Evolutionary conservation across 1,140 invertebrate species (phyloP).

Genomic region (Drosophila santomea): DNA sequence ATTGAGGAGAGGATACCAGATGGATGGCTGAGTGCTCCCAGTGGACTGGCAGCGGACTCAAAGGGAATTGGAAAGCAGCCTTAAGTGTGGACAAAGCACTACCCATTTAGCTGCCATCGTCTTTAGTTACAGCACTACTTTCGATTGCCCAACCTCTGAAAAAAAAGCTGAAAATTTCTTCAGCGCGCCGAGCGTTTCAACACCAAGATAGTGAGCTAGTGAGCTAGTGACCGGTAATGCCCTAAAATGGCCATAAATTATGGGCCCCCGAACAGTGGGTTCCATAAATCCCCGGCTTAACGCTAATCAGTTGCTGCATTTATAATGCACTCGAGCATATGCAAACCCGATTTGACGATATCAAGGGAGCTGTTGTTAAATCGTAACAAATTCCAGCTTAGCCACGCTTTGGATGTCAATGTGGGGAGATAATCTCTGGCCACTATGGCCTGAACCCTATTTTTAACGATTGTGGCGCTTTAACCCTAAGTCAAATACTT

Average conservation of each 20-base stretch:
- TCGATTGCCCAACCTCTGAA: slow-evolving; percentile 14
- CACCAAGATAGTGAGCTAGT: slow-evolving; percentile 11
- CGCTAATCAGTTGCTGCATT: slow-evolving; percentile 76
- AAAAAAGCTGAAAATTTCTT: slow-evolving; percentile 20
- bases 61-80: slow-evolving; percentile 1
- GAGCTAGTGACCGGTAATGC: slow-evolving; percentile 4
- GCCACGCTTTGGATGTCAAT: slow-evolving; percentile 52
- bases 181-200: slow-evolving; percentile 33
- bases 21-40: slow-evolving; percentile 47
- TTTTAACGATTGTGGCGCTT: slow-evolving; percentile 58
- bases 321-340: slow-evolving; percentile 58
- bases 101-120: background rate
- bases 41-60: slow-evolving; percentile 11
- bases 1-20: slow-evolving; percentile 56
- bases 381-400: slow-evolving; percentile 66
- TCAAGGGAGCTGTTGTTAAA: slow-evolving; percentile 58
- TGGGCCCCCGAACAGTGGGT: slow-evolving; percentile 20
- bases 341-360: slow-evolving; percentile 15
- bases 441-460: slow-evolving; percentile 42
- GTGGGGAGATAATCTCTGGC: slow-evolving; percentile 64
- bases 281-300: slow-evolving; percentile 71
- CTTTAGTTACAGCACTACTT: slow-evolving; percentile 5
- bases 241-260: slow-evolving; percentile 67
- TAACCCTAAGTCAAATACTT: background rate
- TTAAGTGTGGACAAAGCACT: slow-evolving; percentile 21